Evolutionary conservation across 2,113 vertebrate species (phyloP), one percentile per base, ranked within the genome.

Genomic region (Scolopax mira): DNA sequence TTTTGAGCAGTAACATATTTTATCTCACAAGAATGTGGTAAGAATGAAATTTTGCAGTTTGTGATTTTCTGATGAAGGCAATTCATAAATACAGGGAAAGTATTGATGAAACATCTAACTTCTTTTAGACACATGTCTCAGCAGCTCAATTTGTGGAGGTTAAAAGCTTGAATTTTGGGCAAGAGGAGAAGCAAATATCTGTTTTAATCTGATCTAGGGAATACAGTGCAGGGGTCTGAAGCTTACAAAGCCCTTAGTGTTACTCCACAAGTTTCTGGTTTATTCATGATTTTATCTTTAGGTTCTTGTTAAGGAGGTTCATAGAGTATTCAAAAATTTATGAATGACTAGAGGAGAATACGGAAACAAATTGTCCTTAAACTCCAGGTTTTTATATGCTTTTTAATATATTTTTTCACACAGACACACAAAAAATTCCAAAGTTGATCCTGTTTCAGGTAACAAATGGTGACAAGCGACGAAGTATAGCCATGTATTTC

Each of bases 41-140:
- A 72, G 86, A 74, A 79, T 54, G 31, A 64, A 55, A 48, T 64
- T n/a, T 39, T 74, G 77, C 73, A 94, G 72, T 74, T 90, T 92
- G 83, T 60, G 86, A 60, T 89, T 94, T 94, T 79, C 73, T 80
- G 80, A 24, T 66, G 71, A 70, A 78, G 46, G 25, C 58, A 72
- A 79, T 52, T 88, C 73, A 79, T 90, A 88, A 65, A 91, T 33
- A 21, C 25, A 7, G 54, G 79, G 88, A 83, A 94, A 55, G 35
- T 41, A 11, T 9, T 54, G 90, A 49, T 85, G 79, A 58, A 58
- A 75, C 3, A 2, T 66, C 25, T 35, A 15, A 55, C 48, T 24
- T 84, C 61, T 18, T 67, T 71, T 44, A 27, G 54, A 71, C 44
- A 66, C 58, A 33, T 30, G 8, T 16, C 39, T 33, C 74, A 73